Evolutionary conservation across 2,888 invertebrate genomes (phyloP).

Genomic region (Drosophila eohydei): DNA sequence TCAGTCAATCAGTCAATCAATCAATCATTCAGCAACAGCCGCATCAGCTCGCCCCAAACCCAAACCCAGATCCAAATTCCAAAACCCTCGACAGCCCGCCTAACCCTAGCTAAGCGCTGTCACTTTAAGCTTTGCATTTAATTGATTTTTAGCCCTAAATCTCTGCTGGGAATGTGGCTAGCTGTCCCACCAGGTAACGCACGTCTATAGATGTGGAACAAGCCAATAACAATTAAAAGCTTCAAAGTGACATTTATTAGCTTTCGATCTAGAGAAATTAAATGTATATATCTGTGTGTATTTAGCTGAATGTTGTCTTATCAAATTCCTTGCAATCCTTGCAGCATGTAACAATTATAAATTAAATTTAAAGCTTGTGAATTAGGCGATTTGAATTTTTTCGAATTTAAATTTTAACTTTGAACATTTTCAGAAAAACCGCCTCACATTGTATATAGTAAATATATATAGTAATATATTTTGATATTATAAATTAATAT

Average conservation of each 20-base stretch:
- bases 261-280: neutral
- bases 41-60: constrained; percentile 12
- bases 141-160: constrained; percentile 72
- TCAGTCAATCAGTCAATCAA: constrained; percentile 37
- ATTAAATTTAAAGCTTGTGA: no score
- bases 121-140: constrained; percentile 50
- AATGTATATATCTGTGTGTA: neutral
- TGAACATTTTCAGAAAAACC: no score
- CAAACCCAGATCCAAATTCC: neutral
- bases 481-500: no score
- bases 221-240: constrained; percentile 1
- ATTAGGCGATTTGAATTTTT: no score
- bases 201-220: neutral
- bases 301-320: neutral
- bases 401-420: no score
- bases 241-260: constrained; percentile 1
- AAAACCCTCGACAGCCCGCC: constrained; percentile 15
- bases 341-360: neutral
- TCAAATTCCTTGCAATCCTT: neutral
- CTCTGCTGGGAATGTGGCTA: constrained; percentile 9
- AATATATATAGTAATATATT: no score
- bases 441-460: no score
- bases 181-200: neutral
- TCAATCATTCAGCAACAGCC: constrained; percentile 34
- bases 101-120: constrained; percentile 5